phyloP scores from a whole-genome alignment of 2,888 invertebrate species.

The Tachina grossa region DNA sequence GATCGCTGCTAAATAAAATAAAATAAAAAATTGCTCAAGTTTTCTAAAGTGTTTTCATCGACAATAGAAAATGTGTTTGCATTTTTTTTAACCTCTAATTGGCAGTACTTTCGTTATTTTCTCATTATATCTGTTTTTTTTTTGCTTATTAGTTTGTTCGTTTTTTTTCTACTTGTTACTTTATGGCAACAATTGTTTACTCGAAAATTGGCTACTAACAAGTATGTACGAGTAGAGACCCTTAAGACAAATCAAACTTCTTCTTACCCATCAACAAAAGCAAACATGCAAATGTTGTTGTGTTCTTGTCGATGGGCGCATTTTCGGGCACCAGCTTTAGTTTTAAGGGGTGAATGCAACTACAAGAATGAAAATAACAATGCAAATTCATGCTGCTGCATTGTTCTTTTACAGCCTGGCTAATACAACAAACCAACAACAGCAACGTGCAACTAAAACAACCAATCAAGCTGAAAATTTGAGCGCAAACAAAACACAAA shows the following conservation, averaged over 20 bases:
- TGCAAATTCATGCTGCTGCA: slow-evolving; percentile 56
- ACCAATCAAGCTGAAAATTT: slow-evolving; percentile 67
- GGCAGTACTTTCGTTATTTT: slow-evolving; percentile 49
- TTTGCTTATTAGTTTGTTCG: background rate
- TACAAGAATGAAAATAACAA: slow-evolving; percentile 66
- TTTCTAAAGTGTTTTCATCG: slow-evolving; percentile 27
- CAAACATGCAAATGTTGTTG: background rate
- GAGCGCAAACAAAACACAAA: slow-evolving; percentile 26
- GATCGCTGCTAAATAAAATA: slow-evolving; percentile 2
- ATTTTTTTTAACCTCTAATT: slow-evolving; percentile 61
- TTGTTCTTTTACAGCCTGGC: slow-evolving; percentile 58
- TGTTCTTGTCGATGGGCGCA: slow-evolving; percentile 19
- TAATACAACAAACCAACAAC: slow-evolving; percentile 29
- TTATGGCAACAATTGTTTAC: slow-evolving; percentile 54
- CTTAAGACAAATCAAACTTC: slow-evolving; percentile 72
- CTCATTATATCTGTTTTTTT: slow-evolving; percentile 6
- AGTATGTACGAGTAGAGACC: slow-evolving; percentile 64
- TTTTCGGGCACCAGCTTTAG: slow-evolving; percentile 44
- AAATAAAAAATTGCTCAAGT: background rate
- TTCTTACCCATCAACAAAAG: slow-evolving; percentile 33
- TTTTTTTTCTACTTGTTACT: slow-evolving; percentile 21
- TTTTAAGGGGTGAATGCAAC: slow-evolving; percentile 19
- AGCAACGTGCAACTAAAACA: slow-evolving; percentile 49
- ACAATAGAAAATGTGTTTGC: slow-evolving; percentile 49
- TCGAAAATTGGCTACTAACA: slow-evolving; percentile 69